Percentiles rank a stretch among this genome's conserved stretches.
These are phyloP conservation scores for Vanessa tameamea DNA, from an alignment of 1,140 invertebrate species.

Conservation along the genomic window DNA sequence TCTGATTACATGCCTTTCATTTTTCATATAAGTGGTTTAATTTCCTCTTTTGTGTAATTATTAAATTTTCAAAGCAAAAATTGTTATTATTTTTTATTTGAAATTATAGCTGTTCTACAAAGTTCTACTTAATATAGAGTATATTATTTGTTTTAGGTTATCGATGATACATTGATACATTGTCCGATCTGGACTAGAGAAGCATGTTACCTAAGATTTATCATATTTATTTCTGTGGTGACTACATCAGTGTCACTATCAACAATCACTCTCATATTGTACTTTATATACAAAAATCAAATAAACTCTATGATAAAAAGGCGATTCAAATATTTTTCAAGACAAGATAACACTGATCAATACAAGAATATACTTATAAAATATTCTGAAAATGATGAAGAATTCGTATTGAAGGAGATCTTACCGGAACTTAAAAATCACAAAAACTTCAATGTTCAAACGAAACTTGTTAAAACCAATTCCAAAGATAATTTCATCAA, in stretches of 20 bases:
- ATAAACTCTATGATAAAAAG: slow-evolving; percentile 54
- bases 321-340: slow-evolving; percentile 38
- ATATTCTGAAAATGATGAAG: slow-evolving; percentile 63
- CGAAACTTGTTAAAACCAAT: slow-evolving; percentile 45
- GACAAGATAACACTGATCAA: slow-evolving; percentile 30
- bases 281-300: slow-evolving; percentile 52
- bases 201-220: slow-evolving; percentile 50
- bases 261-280: slow-evolving; percentile 46
- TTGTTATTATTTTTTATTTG: no score
- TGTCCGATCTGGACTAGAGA: slow-evolving; percentile 57
- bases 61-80: no score
- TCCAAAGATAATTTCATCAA: slow-evolving; percentile 42
- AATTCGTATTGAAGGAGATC: slow-evolving; percentile 65
- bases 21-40: no score
- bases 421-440: slow-evolving; percentile 53
- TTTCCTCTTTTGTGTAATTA: no score
- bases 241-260: slow-evolving; percentile 44
- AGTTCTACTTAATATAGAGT: neutral
- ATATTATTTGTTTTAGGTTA: slow-evolving; percentile 54
- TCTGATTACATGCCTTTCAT: no score
- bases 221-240: slow-evolving; percentile 48
- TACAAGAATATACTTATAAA: slow-evolving; percentile 48
- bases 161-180: slow-evolving; percentile 47
- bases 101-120: no score
- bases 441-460: slow-evolving; percentile 50